Evolutionary conservation across 2,113 vertebrate species (phyloP).

Genomic region (Calidris pugnax): DNA sequence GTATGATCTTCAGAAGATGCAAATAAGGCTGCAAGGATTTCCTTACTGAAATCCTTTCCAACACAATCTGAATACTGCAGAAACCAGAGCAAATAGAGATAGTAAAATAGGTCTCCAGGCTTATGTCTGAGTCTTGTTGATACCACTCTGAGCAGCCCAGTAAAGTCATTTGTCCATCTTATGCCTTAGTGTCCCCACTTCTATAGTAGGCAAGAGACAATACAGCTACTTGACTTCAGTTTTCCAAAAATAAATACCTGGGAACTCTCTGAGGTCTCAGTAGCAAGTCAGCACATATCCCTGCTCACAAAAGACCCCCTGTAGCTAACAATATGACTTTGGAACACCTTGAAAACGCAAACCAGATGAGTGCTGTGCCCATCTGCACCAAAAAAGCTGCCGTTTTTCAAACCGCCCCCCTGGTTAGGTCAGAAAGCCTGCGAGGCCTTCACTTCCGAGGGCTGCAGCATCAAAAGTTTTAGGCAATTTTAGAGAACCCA

Average conservation of each 20-base stretch:
- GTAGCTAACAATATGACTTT: background rate
- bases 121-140: background rate
- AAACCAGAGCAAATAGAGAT: accelerated
- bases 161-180: background rate
- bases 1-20: no score
- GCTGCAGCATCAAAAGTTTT: background rate
- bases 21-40: background rate
- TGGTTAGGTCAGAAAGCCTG: background rate
- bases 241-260: background rate
- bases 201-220: background rate
- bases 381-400: constrained; percentile 13
- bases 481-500: background rate
- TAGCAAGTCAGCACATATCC: background rate
- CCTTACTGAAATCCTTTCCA: background rate
- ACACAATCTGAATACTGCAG: no score
- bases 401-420: background rate
- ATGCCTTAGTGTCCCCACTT: background rate
- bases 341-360: constrained; percentile 46
- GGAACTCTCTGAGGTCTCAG: background rate
- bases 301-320: constrained; percentile 8
- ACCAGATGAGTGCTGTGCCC: constrained; percentile 21
- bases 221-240: background rate
- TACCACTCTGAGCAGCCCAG: background rate
- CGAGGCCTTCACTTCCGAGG: background rate
- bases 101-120: background rate